Evolutionary conservation across 1,140 invertebrate species (phyloP), one percentile per base, ranked within the genome.

Genomic region (Drosophila rufa): DNA sequence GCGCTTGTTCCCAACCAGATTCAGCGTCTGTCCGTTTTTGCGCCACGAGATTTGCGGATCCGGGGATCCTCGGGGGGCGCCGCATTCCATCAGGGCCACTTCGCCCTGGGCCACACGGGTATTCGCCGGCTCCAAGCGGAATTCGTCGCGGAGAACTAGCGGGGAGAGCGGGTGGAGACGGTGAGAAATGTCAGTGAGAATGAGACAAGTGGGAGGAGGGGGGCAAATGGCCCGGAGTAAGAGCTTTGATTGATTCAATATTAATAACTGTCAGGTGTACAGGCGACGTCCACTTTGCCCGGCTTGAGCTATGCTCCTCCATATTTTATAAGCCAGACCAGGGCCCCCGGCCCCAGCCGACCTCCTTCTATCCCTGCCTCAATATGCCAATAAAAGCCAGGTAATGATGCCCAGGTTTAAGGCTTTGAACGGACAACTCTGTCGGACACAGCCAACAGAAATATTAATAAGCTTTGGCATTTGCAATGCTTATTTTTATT

Each of bases 61-160:
- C 0, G 98, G 97, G 65, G 96, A 95, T n/a, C 97, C 97, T 79
- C 95, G 94, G 6, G 97, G 97, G 19, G 97, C 96, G 3, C 95
- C 95, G 93, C 98, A 98, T 93, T 98, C 96, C 85, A 98, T 93
- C 46, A 97, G 94, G 1, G 96, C 96, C 65, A 96, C 96, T 75
- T 98, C 97, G n/a, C 97, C 97, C 58, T 96, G 95, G 4, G 97
- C 96, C 14, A 96, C 96, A 57, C 95, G 94, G 7, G 95, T 95
- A 77, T 96, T 95, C 62, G 96, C 95, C 19, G 97, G 97, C 70
- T 96, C 95, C 58, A 96, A 93, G 46, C 96, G 95, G 91, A 98
- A 98, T 69, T 98, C 97, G 91, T 98, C 97, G 69, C 96, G 95
- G 17, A 97, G 93, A 81, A 97, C 97, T 97, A 57, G 9, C 17